phyloP scores from a whole-genome alignment of 2,113 vertebrate species.

The Pantherophis guttatus region DNA sequence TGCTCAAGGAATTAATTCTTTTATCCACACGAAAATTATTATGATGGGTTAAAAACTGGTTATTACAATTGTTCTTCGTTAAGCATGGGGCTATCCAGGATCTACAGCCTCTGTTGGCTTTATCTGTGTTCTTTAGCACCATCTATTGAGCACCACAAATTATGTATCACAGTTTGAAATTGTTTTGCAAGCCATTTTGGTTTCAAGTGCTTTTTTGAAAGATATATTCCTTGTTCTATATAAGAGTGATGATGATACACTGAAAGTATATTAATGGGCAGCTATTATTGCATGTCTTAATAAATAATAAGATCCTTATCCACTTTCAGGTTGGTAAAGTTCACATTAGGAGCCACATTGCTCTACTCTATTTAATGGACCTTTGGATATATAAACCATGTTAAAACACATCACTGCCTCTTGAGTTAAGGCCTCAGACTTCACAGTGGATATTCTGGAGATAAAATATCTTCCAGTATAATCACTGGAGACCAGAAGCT shows the following conservation, averaged over 20 bases:
- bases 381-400: slow-evolving; percentile 31
- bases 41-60: background rate
- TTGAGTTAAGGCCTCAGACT: background rate
- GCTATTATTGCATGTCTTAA: slow-evolving; percentile 15
- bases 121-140: background rate
- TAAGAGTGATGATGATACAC: background rate
- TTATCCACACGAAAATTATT: background rate
- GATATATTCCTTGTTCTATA: background rate
- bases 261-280: background rate
- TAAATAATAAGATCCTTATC: slow-evolving; percentile 26
- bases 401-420: background rate
- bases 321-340: slow-evolving; percentile 12
- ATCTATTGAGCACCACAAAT: background rate
- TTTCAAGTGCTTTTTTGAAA: slow-evolving; percentile 1
- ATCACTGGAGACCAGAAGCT: background rate
- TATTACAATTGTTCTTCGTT: slow-evolving; percentile 19
- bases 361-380: background rate
- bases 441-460: background rate
- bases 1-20: background rate
- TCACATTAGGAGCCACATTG: slow-evolving; percentile 1
- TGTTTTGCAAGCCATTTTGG: background rate
- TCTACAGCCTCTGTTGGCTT: background rate
- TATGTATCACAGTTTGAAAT: background rate
- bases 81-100: background rate
- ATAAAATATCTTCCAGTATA: slow-evolving; percentile 27